These are phyloP conservation scores for Thecocarcelia acutangulata DNA, from an alignment of 2,888 invertebrate species.

Conservation along the genomic window DNA sequence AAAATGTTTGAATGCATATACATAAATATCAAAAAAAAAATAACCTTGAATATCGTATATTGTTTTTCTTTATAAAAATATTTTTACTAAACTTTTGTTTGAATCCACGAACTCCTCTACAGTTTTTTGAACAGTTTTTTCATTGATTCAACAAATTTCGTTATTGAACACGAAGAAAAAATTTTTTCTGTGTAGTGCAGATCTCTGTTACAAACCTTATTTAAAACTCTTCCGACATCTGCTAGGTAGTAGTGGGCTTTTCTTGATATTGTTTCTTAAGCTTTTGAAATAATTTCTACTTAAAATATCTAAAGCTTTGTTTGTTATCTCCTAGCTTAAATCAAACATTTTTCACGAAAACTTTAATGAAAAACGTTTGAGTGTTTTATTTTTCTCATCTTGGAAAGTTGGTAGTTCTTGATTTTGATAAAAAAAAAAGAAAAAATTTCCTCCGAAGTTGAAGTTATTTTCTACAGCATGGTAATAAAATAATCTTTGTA, in stretches of 20 bases:
- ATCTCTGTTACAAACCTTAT: too few species aligned
- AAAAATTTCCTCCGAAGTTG: conserved; percentile 19
- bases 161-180: too few species aligned
- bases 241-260: conserved; percentile 44
- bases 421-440: conserved; percentile 23
- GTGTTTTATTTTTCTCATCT: conserved; percentile 17
- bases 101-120: too few species aligned
- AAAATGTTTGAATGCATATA: too few species aligned
- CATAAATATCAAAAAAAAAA: too few species aligned
- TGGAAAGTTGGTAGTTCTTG: conserved; percentile 58
- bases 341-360: conserved; percentile 8
- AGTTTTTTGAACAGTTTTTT: too few species aligned
- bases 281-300: conserved; percentile 5
- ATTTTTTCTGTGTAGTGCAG: too few species aligned
- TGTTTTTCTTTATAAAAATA: too few species aligned
- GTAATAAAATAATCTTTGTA: conserved; percentile 27
- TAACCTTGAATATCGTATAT: too few species aligned
- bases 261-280: conserved; percentile 4
- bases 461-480: conserved; percentile 59
- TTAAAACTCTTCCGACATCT: background rate
- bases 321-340: conserved; percentile 23
- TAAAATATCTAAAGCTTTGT: conserved; percentile 12
- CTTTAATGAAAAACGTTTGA: conserved; percentile 1
- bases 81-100: too few species aligned
- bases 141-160: too few species aligned